Evolutionary conservation across 2,113 vertebrate genomes (phyloP).

Genomic region (Neodontobutis hainanensis): DNA sequence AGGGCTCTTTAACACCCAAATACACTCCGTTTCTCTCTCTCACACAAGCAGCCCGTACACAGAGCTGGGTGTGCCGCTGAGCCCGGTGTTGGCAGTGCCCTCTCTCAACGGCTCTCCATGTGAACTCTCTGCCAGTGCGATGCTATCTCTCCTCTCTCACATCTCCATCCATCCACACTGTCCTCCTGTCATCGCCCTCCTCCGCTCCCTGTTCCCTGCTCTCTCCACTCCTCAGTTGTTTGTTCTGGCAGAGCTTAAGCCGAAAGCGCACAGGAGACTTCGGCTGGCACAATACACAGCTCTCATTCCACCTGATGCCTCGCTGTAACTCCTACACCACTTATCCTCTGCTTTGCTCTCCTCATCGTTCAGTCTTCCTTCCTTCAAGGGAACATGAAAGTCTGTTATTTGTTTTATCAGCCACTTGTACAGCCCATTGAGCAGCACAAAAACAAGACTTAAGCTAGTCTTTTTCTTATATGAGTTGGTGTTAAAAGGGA

Average conservation of each 20-base stretch:
- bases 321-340: slow-evolving; percentile 26
- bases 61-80: slow-evolving; percentile 16
- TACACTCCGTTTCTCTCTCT: background rate
- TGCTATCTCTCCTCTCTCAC: slow-evolving; percentile 48
- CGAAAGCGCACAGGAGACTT: slow-evolving; percentile 45
- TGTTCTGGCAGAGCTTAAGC: slow-evolving; percentile 62
- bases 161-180: slow-evolving; percentile 58
- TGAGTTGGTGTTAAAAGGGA: too few species aligned
- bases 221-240: slow-evolving; percentile 44
- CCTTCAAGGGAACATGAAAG: background rate
- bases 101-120: slow-evolving; percentile 27
- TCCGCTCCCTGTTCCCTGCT: slow-evolving; percentile 10
- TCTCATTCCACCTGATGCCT: slow-evolving; percentile 52
- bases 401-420: background rate
- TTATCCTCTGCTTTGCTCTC: slow-evolving; percentile 20
- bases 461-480: too few species aligned
- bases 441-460: too few species aligned
- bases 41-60: slow-evolving; percentile 7
- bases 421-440: too few species aligned
- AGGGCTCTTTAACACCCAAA: slow-evolving; percentile 5
- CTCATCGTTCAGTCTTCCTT: background rate
- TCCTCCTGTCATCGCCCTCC: slow-evolving; percentile 37
- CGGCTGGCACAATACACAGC: slow-evolving; percentile 39
- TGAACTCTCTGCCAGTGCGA: slow-evolving; percentile 52
- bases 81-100: slow-evolving; percentile 37